Evolutionary conservation across 2,888 invertebrate species (phyloP).

Genomic region (Pyrrhosoma nymphula): DNA sequence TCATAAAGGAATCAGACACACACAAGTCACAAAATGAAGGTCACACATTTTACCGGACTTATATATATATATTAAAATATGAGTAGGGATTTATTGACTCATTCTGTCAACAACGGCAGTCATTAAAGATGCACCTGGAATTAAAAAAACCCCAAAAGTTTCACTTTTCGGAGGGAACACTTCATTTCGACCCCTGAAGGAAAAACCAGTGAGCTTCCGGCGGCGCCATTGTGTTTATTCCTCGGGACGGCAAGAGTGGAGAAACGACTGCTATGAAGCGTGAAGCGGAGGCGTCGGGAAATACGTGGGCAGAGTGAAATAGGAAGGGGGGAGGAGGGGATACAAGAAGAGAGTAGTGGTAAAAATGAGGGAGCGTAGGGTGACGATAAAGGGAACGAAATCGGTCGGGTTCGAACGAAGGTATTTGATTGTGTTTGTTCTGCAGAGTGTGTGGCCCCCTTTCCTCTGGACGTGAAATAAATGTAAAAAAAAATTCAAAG

Average conservation of each 20-base stretch:
- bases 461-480: not conserved
- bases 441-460: not conserved
- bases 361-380: not conserved
- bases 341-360: not conserved
- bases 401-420: not conserved
- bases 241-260: too few species aligned
- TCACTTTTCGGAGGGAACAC: not conserved
- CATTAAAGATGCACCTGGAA: too few species aligned
- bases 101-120: too few species aligned
- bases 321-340: not conserved
- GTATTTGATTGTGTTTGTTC: constrained; percentile 2
- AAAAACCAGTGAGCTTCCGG: not conserved
- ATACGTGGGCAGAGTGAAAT: too few species aligned
- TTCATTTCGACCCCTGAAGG: not conserved
- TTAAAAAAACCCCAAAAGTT: not conserved
- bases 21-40: too few species aligned
- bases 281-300: too few species aligned
- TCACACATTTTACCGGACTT: too few species aligned
- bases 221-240: not conserved
- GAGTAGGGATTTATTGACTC: too few species aligned
- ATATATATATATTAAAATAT: too few species aligned
- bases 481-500: not conserved
- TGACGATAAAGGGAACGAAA: not conserved
- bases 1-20: too few species aligned
- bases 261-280: not conserved